Evolutionary conservation across 2,888 invertebrate species (phyloP).

Genomic region (Cryptophagus acutangulus): DNA sequence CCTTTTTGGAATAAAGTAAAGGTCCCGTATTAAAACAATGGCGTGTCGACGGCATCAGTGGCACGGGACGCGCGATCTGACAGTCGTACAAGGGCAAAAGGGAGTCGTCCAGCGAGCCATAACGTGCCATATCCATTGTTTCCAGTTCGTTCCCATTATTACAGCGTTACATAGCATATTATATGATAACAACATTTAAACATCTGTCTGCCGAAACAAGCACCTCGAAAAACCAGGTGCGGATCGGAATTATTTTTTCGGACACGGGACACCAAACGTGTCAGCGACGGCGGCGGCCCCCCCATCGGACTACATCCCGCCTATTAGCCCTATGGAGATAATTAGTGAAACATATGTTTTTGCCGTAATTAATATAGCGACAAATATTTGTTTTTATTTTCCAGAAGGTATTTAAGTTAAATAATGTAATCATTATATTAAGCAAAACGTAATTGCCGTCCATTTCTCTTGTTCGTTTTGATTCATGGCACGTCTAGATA

Average conservation of each 20-base stretch:
- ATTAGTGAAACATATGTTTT: too few species aligned
- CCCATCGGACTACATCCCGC: too few species aligned
- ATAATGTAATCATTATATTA: too few species aligned
- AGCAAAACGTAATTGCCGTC: slow-evolving; percentile 1
- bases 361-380: too few species aligned
- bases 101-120: slow-evolving; percentile 33
- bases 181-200: slow-evolving; percentile 31
- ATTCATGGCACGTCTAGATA: slow-evolving; percentile 27
- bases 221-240: too few species aligned
- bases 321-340: too few species aligned
- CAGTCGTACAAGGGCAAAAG: slow-evolving; percentile 26
- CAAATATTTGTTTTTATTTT: too few species aligned
- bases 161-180: slow-evolving; percentile 34
- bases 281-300: too few species aligned
- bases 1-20: too few species aligned
- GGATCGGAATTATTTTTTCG: too few species aligned
- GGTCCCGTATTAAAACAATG: slow-evolving; percentile 6
- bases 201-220: slow-evolving; percentile 30
- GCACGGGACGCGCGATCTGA: slow-evolving; percentile 19
- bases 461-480: slow-evolving; percentile 23
- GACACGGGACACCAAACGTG: too few species aligned
- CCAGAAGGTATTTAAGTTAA: too few species aligned
- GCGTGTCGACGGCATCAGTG: slow-evolving; percentile 2
- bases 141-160: slow-evolving; percentile 34
- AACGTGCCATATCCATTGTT: slow-evolving; percentile 33